Base-by-base conservation (phyloP, 2,888 invertebrate species). In the Flexamia atlantica region DNA sequence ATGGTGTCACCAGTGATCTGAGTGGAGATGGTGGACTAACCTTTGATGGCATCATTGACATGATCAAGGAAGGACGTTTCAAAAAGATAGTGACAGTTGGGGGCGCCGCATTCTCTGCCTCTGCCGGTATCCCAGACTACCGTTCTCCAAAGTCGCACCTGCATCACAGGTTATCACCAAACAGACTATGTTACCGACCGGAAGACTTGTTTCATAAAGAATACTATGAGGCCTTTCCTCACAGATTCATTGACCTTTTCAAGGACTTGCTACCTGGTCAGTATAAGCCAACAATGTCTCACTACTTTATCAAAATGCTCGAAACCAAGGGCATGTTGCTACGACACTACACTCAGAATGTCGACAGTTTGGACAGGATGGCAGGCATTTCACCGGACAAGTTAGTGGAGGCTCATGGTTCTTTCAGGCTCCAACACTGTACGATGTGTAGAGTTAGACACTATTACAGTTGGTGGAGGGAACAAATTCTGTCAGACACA, bases 111-210 rank as follows among this genome's bases (percentile, higher is more conserved):
- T 60, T 60, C 25, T 60, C 60, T 25, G 60, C 60, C 23, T 25
- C 25, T 3, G 97, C 97, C 81, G 98, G 98, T 42, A 98, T 98
- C 87, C 98, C 98, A 23, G 98, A 98, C 90, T 98, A 99, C 90
- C 94, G 99, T 28, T 97, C 97, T 28, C 98, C 98, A 0, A 96
- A 95, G 36, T 96, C 96, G 82, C 98, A 99, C 0, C 91, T 99
- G 0, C 99, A 99, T 89, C 94, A 96, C 89, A 98, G 98, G 89
- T 91, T 99, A 89, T 99, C 97, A 90, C n/a, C n/a, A n/a, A 94
- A 98, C 87, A 91, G 99, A 70, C 97, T 97, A 0, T 93, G 96
- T 90, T 23, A 9, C 7, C 3, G 60, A 25, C 98, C 98, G 0
- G 95, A 97, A 89, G 96, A 97, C 0, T 96, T 99, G 88, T 99